Percentiles rank a stretch among this genome's conserved stretches.
phyloP scores from a whole-genome alignment of 2,113 vertebrate species.

The Excalfactoria chinensis region DNA sequence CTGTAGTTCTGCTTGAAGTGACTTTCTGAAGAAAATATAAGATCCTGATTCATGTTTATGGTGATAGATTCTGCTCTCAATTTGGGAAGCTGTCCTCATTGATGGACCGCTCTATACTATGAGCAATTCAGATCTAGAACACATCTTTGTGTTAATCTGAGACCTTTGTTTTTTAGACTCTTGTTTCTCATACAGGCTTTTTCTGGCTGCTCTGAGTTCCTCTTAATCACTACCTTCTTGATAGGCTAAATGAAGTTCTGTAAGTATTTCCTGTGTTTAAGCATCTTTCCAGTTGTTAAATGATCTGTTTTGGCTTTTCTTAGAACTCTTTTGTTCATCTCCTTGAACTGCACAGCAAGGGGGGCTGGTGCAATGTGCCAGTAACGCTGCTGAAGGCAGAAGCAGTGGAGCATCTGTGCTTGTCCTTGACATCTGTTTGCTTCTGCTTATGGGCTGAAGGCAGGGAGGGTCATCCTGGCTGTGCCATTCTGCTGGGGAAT shows the following conservation, averaged over 20 bases:
- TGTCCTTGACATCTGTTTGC: neutral
- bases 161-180: neutral
- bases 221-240: neutral
- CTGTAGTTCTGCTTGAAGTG: neutral
- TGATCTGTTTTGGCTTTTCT: neutral
- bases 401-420: neutral
- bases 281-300: neutral
- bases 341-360: neutral
- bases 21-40: neutral
- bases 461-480: neutral
- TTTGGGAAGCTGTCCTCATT: neutral
- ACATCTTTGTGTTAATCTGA: neutral
- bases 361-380: neutral
- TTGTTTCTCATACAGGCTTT: neutral
- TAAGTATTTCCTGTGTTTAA: neutral
- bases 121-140: neutral
- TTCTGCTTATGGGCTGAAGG: neutral
- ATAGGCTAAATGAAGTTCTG: neutral
- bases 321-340: rapidly evolving
- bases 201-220: neutral
- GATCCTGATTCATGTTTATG: neutral
- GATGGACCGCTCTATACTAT: neutral
- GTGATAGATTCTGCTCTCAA: neutral
- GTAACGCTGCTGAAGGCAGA: neutral
- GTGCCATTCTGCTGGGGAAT: neutral